Evolutionary conservation across 2,888 invertebrate genomes (phyloP), one percentile per base, ranked within the genome.

Genomic region (Chouioia cunea): DNA sequence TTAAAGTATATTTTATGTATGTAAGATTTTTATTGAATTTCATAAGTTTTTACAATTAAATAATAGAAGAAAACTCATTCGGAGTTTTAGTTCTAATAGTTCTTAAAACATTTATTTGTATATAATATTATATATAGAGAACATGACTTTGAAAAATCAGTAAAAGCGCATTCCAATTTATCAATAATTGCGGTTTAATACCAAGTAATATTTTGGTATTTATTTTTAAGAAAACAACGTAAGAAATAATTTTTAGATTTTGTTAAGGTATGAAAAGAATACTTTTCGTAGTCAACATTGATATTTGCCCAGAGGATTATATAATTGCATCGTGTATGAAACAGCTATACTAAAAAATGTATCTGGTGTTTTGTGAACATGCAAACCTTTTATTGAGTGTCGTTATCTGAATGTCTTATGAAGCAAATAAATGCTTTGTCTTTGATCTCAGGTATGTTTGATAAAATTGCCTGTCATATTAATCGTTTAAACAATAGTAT

Each of bases 371-470:
- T 43, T 47, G 23, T 43, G 15, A 36, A 60, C 20, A 46, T 44
- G 44, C 15, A 65, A 50, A n/a, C 15, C 18, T 27, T 36, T 43
- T 65, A 36, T 27, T 48, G 44, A 36, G 59, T 50, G 56, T 56
- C 54, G 20, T 60, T 54, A 43, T 43, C 62, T 62, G 69, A 69
- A 65, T 62, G 58, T 43, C 52, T 60, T 14, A 36, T 50, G 46
- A 70, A 70, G 63, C 73, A 73, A 73, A 73, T 58, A 64, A 70
- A 73, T 68, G 71, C 71, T 65, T 73, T 74, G 70, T 60, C 59
- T 71, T 46, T 71, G 71, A 74, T 74, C 73, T 74, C 73, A 74
- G 54, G 58, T 71, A 71, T 69, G 71, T 69, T 73, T 27, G 65
- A 73, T 70, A 52, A 65, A 71, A 73, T 71, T 66, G 63, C 66